Evolutionary conservation across 1,140 invertebrate genomes (phyloP), one percentile per base, ranked within the genome.

Genomic region (Pogonomyrmex californicus): DNA sequence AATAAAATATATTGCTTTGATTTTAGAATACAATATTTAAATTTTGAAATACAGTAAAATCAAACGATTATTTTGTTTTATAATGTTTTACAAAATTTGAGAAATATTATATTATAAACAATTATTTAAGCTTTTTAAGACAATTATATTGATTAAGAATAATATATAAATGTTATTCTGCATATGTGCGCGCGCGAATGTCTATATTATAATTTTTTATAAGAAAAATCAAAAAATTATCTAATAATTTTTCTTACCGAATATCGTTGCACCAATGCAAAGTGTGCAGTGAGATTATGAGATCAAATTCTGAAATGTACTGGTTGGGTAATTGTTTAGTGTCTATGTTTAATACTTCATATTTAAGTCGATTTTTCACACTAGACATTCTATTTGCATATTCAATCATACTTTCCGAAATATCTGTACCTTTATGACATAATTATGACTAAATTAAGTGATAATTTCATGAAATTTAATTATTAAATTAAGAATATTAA

Each of bases 241-340:
- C 44, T 33, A 62, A 63, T 3, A 17, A n/a, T 12, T 6, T 60
- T 60, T 54, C 56, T 63, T 47, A 77, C 58, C 9, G 23, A n/a
- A 77, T 47, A 0, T 77, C 9, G 2, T 10, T n/a, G 10, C 58
- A 77, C 41, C 58, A 77, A 2, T 47, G 7, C 17, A 71, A 82
- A 73, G n/a, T 4, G 10, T 60, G 14, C 7, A 82, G 73, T 47
- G 56, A 56, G 33, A 82, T 71, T 38, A 47, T 58, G 10, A 47
- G n/a, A 60, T 82, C 30, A 44, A 82, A 71, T 36, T 33, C 41
- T 14, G 65, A 68, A 56, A 70, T 10, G 5, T 71, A 82, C 36
- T 71, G 44, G 14, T 10, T 2, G 7, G 58, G 58, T 4, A 77
- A 33, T 6, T 9, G 33, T 47, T 62, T 77, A n/a, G 58, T 77